A percentile compares a stretch with the other conserved stretches of the same genome.
Evolutionary conservation across 2,797 vertebrate genomes (phyloP).

Genomic region (Chelon labrosus): DNA sequence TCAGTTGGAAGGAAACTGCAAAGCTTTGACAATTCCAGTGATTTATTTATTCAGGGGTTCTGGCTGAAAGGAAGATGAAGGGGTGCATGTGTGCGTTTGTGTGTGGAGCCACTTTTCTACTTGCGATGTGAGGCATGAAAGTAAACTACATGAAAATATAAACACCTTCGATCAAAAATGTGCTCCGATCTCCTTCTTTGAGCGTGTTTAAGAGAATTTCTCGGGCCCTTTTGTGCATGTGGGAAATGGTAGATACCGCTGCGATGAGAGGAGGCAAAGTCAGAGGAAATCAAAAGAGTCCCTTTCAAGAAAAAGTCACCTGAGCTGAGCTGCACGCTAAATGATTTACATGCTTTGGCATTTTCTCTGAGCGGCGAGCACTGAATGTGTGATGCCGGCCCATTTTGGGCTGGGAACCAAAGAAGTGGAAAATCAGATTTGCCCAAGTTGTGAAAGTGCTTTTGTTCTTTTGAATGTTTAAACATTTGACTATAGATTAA

Average conservation of each 20-base stretch:
- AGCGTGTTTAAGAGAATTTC: slow-evolving; percentile 45
- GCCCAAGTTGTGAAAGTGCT: slow-evolving; percentile 26
- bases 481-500: slow-evolving; percentile 32
- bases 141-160: slow-evolving; percentile 70
- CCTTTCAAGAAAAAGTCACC: slow-evolving; percentile 64
- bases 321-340: slow-evolving; percentile 42
- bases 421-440: slow-evolving; percentile 45
- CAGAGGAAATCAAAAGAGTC: slow-evolving; percentile 60
- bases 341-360: slow-evolving; percentile 63
- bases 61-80: slow-evolving; percentile 43
- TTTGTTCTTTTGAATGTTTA: slow-evolving; percentile 44
- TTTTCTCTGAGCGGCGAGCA: slow-evolving; percentile 52
- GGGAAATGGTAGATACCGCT: slow-evolving; percentile 37
- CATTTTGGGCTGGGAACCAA: slow-evolving; percentile 51
- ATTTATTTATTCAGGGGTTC: slow-evolving; percentile 64
- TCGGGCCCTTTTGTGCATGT: slow-evolving; percentile 24
- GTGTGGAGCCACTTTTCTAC: slow-evolving; percentile 43
- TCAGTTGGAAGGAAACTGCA: slow-evolving; percentile 45
- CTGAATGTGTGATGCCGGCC: slow-evolving; percentile 42
- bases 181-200: slow-evolving; percentile 43
- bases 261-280: slow-evolving; percentile 63
- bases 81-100: neutral
- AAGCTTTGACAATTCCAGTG: slow-evolving; percentile 53
- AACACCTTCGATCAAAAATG: slow-evolving; percentile 71
- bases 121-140: slow-evolving; percentile 53